Evolutionary conservation across 2,113 vertebrate species (phyloP).

Genomic region (Sturnus vulgaris): DNA sequence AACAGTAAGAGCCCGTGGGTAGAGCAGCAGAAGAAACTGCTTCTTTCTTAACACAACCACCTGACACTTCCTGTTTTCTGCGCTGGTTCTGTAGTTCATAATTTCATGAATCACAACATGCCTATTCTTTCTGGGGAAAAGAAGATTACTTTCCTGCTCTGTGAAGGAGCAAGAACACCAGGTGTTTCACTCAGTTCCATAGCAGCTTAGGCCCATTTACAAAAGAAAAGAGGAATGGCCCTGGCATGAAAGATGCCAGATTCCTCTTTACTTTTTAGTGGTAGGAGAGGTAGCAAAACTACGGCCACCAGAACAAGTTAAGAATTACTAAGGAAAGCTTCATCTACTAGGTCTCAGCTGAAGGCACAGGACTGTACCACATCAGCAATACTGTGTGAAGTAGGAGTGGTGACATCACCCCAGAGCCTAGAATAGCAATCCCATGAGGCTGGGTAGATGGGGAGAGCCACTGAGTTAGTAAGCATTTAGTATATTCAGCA

Average conservation of each 20-base stretch:
- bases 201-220: neutral
- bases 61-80: neutral
- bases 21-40: neutral
- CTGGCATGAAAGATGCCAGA: neutral
- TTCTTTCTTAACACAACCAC: neutral
- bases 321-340: neutral
- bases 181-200: neutral
- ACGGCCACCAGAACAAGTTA: neutral
- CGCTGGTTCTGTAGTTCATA: neutral
- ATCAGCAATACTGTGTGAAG: neutral
- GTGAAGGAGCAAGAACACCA: neutral
- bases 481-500: conserved; percentile 28
- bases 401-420: neutral
- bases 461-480: conserved; percentile 2
- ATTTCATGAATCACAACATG: neutral
- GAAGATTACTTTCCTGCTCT: neutral
- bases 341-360: neutral
- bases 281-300: neutral
- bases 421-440: conserved; percentile 24
- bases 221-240: neutral
- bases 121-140: neutral
- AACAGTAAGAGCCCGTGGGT: neutral
- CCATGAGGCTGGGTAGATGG: neutral
- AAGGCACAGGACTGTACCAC: neutral
- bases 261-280: neutral